A percentile compares a stretch with the other conserved stretches of the same genome.
phyloP scores from a whole-genome alignment of 2,797 vertebrate species.

The Neosilurus mollespiculum region DNA sequence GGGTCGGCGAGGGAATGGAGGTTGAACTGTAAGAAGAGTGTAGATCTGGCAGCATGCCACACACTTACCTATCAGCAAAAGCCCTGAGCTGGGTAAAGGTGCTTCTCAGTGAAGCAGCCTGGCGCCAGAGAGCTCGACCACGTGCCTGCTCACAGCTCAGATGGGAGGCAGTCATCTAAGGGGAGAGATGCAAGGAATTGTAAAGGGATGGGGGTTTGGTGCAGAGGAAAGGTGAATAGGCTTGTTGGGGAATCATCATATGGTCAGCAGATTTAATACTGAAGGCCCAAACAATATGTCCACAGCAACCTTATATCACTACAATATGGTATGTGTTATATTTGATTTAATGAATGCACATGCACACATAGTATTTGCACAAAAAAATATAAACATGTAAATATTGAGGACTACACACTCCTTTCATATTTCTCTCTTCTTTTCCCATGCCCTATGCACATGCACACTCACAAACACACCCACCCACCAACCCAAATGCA shows the following conservation, averaged over 20 bases:
- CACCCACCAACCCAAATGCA: neutral
- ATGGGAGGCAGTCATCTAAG: conserved; percentile 65
- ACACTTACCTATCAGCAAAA: conserved; percentile 79
- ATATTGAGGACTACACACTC: neutral
- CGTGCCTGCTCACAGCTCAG: conserved; percentile 68
- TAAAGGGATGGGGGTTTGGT: conserved; percentile 29
- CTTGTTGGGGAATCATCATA: conserved; percentile 26
- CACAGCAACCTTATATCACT: neutral
- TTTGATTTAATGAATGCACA: conserved; percentile 27
- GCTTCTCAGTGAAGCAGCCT: conserved; percentile 77
- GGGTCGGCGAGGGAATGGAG: conserved; percentile 48
- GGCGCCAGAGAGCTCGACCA: conserved; percentile 79
- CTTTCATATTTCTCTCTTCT: neutral
- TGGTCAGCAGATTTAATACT: conserved; percentile 40
- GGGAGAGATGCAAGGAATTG: conserved; percentile 48
- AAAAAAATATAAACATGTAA: conserved; percentile 10
- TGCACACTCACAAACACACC: conserved; percentile 6
- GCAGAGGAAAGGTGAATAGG: conserved; percentile 39
- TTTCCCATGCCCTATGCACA: conserved; percentile 4
- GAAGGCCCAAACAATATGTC: conserved; percentile 4
- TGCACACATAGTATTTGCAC: neutral
- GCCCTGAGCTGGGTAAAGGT: conserved; percentile 78
- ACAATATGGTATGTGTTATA: conserved; percentile 5
- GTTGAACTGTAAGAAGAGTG: conserved; percentile 50
- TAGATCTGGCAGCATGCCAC: conserved; percentile 60